Conservation (phyloP, 2,797 vertebrate species). For the Jordanella pulchra region DNA sequence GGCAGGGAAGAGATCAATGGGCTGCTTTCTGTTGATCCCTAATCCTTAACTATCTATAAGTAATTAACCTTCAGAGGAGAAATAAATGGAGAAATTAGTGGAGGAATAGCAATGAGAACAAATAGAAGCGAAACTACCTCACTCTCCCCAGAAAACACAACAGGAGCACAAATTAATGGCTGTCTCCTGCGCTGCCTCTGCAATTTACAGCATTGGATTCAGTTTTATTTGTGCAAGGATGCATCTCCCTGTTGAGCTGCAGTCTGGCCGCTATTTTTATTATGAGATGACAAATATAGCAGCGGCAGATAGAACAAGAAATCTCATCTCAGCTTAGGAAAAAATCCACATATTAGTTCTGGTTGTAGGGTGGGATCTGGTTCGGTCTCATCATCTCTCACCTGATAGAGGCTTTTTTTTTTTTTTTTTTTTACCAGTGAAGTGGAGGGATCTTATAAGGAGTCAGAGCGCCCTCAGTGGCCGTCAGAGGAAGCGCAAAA, state of each 20-base stretch:
- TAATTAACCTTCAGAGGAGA: conserved; percentile 81
- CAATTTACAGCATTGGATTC: conserved; percentile 44
- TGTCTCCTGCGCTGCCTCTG: conserved; percentile 43
- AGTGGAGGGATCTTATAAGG: conserved; percentile 41
- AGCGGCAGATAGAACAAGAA: conserved; percentile 18
- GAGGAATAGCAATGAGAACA: conserved; percentile 66
- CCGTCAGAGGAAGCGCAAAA: conserved; percentile 11
- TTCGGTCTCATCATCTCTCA: conserved; percentile 19
- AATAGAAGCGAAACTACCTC: conserved; percentile 44
- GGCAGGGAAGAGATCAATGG: conserved; percentile 76
- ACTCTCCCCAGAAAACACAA: conserved; percentile 39
- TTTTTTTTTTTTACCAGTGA: conserved; percentile 31
- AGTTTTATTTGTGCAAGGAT: conserved; percentile 34
- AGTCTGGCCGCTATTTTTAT: background rate
- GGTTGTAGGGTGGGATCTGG: conserved; percentile 20
- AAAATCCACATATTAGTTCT: conserved; percentile 20
- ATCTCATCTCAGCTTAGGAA: conserved; percentile 22
- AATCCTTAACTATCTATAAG: conserved; percentile 82
- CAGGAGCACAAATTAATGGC: conserved; percentile 50
- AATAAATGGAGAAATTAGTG: conserved; percentile 59
- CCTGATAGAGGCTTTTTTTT: conserved; percentile 28
- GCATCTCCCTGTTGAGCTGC: conserved; percentile 13
- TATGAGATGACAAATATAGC: conserved; percentile 29
- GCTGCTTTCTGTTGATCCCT: conserved; percentile 74
- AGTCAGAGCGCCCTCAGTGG: conserved; percentile 76